These are phyloP conservation scores for Sardina pilchardus DNA, from an alignment of 2,113 vertebrate genomes.

Conservation along the genomic window DNA sequence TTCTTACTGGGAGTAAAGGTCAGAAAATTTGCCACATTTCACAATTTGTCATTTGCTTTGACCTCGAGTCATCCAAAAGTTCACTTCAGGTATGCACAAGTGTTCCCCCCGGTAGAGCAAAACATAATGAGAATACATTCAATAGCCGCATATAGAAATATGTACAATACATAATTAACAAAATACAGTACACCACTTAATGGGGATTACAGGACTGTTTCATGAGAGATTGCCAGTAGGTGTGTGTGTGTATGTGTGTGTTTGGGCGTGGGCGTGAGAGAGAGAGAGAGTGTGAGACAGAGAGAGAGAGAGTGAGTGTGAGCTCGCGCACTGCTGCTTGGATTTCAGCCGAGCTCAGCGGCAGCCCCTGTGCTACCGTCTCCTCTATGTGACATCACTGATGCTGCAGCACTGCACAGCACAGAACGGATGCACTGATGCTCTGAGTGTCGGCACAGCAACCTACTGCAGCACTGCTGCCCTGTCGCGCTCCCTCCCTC, in stretches of 20 bases:
- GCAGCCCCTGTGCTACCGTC: neutral
- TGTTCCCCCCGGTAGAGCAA: no score
- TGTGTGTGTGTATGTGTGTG: neutral
- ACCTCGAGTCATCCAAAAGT: no score
- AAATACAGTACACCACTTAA: no score
- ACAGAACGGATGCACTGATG: neutral
- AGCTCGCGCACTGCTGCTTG: neutral
- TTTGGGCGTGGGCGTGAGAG: neutral
- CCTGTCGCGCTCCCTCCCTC: neutral
- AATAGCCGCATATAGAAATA: no score
- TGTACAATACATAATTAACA: no score
- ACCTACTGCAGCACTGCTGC: neutral
- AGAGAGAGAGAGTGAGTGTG: neutral
- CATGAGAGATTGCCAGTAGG: neutral
- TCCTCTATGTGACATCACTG: conserved; percentile 55
- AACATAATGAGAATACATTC: no score
- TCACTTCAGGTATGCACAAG: no score
- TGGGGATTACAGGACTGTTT: neutral
- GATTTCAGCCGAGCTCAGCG: neutral
- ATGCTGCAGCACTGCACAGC: conserved; percentile 48
- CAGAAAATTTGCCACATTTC: no score
- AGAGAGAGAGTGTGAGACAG: neutral
- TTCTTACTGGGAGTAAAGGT: no score
- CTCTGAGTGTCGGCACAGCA: neutral
- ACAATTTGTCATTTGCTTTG: no score